Evolutionary conservation across 2,113 vertebrate genomes (phyloP), one percentile per base, ranked within the genome.

Genomic region (Nettapus auritus): DNA sequence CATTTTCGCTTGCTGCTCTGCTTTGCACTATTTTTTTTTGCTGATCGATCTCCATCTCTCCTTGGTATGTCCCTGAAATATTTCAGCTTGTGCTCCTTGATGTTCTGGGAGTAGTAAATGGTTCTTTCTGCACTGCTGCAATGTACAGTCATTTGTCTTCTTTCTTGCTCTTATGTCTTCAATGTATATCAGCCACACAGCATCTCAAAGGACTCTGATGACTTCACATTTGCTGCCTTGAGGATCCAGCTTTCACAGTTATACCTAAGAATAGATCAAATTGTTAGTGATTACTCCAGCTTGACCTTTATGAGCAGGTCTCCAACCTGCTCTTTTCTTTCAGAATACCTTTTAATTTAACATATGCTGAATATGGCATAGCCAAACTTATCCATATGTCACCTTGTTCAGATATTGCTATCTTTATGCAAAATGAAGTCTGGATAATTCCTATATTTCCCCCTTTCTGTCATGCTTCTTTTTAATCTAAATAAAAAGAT

Each of bases 31-130:
- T 84, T 92, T 69, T 96, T 96, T 96, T 93, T 90, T 79, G 48
- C 88, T 90, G 94, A 96, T 96, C 57, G 57, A 96, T 96, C 93
- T 89, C 93, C 88, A 66, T 73, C 80, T 97, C 93, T 95, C 96
- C 96, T 97, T 96, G 92, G 52, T 92, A 62, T 12, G 92, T 92
- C 94, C 94, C 83, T 95, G 96, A 95, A 93, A 96, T 94, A 94
- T 94, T 96, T 96, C 94, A 89, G 62, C 83, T 95, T 94, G 38
- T 38, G 82, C 62, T 93, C 90, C 93, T 82, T 88, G 80, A 85
- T 79, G 77, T 82, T 92, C 73, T 82, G 83, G 90, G 90, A 96
- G 86, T 86, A 93, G 83, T 90, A 96, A 94, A 84, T 78, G 70
- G 66, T 79, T 96, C 92, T 95, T 89, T 96, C 86, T 96, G 83